Base-by-base conservation (phyloP, 2,113 vertebrate genomes). In the Anguilla japonica region DNA sequence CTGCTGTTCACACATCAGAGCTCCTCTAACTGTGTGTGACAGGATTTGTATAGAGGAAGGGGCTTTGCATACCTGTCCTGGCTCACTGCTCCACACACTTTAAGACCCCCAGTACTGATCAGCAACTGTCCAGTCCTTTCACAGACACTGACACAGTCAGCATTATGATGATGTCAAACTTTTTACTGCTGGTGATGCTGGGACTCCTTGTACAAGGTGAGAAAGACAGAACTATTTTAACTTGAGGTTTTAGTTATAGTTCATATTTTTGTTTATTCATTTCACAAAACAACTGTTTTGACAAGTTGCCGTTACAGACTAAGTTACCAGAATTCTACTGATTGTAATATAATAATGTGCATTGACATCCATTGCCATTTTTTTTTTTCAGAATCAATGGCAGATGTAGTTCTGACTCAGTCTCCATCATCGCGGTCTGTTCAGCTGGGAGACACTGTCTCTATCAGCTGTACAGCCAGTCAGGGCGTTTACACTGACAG, bases 381-480 rank as follows among this genome's bases (percentile, higher is more conserved):
- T 86, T 41, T 0, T 22, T 75, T 82, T 82, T 50, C 34, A 63
- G 84, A 11, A 41, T 20, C 41, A 11, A 82, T 29, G 3, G n/a
- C 56, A 53, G 50, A 84, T 29, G 75, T 0, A 0, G 11, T 9
- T 22, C 2, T 87, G 40, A 85, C 78, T 0, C 83, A 87, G 34
- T 22, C 87, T 84, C 84, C 41, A 29, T 2, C 9, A 41, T 22
- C 39, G 0, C 3, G 67, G 34, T 85, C 81, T 46, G 78, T 0
- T 1, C 15, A 14, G 41, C 40, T 2, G 13, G 87, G 83, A 46
- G 34, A 82, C 16, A 79, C 56, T 40, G 71, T 34, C 26, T 41
- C 9, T 41, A 79, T 87, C 41, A 71, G 39, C 6, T 84, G 81
- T 60, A 75, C 18, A 46, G 85, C 41, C 41, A 84, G 78, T n/a